These are phyloP conservation scores for Sula dactylatra DNA, from an alignment of 2,113 vertebrate genomes.

Conservation along the genomic window DNA sequence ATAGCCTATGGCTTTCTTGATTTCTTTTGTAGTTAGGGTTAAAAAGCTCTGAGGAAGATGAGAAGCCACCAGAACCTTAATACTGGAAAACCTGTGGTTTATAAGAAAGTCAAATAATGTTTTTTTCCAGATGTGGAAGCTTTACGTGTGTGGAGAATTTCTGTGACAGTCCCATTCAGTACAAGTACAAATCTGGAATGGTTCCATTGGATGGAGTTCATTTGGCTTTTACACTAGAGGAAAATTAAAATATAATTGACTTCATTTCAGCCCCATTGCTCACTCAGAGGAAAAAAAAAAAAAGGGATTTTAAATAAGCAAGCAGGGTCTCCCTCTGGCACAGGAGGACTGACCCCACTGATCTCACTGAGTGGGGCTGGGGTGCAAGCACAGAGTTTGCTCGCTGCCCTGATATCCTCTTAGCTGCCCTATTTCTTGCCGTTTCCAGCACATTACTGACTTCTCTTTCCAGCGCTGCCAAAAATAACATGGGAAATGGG, in stretches of 20 bases:
- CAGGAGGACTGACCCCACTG: neutral
- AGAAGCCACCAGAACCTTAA: constrained; percentile 1
- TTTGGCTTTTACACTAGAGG: neutral
- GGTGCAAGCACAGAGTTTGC: neutral
- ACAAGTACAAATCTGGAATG: neutral
- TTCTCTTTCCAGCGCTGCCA: neutral
- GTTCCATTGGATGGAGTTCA: neutral
- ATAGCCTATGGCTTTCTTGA: neutral
- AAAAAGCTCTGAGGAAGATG: constrained; percentile 3
- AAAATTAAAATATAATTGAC: neutral
- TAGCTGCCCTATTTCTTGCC: neutral
- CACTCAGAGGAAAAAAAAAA: neutral
- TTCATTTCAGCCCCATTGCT: neutral
- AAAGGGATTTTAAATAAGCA: neutral
- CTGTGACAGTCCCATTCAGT: neutral
- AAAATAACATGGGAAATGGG: neutral
- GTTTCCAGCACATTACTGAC: neutral
- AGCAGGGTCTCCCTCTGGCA: neutral
- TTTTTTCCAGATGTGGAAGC: neutral
- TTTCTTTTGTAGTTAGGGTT: neutral
- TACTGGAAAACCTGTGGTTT: constrained; percentile 9
- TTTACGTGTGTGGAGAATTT: neutral
- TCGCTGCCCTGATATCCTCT: neutral
- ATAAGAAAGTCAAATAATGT: neutral
- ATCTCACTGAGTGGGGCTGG: neutral